phyloP scores from a whole-genome alignment of 2,797 vertebrate species.

The Aldrovandia affinis region DNA sequence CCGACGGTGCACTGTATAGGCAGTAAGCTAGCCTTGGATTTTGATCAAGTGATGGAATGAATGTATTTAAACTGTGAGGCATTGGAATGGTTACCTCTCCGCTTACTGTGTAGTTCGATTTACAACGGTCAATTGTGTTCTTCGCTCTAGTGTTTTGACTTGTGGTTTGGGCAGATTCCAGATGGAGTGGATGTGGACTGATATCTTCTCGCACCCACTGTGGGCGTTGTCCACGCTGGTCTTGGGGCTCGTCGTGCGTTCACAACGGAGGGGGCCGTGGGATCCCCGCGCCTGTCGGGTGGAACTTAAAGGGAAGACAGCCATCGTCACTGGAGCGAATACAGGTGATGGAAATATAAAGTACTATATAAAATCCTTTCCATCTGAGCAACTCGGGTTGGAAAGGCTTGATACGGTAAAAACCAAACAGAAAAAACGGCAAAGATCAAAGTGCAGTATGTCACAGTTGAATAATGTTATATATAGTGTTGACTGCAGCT shows the following conservation, averaged over 20 bases:
- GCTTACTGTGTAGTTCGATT: neutral
- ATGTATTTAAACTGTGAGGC: neutral
- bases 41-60: neutral
- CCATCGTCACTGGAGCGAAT: slow-evolving; percentile 85
- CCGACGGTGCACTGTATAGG: no score
- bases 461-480: no score
- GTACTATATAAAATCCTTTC: neutral
- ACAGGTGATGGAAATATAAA: slow-evolving; percentile 62
- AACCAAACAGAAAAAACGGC: neutral
- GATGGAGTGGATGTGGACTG: slow-evolving; percentile 49
- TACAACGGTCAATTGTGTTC: neutral
- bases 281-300: slow-evolving; percentile 65
- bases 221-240: slow-evolving; percentile 66
- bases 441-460: no score
- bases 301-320: slow-evolving; percentile 75
- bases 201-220: slow-evolving; percentile 61
- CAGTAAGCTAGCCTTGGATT: slow-evolving; percentile 25
- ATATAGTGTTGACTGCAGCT: no score
- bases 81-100: no score
- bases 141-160: neutral
- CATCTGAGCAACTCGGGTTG: neutral
- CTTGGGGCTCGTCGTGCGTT: slow-evolving; percentile 65
- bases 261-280: slow-evolving; percentile 60
- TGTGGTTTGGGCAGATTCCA: neutral
- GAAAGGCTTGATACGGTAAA: neutral